Percentiles rank a stretch among this genome's conserved stretches.
Conservation (phyloP, 1,140 invertebrate genomes). For the Caenorhabditis remanei region DNA sequence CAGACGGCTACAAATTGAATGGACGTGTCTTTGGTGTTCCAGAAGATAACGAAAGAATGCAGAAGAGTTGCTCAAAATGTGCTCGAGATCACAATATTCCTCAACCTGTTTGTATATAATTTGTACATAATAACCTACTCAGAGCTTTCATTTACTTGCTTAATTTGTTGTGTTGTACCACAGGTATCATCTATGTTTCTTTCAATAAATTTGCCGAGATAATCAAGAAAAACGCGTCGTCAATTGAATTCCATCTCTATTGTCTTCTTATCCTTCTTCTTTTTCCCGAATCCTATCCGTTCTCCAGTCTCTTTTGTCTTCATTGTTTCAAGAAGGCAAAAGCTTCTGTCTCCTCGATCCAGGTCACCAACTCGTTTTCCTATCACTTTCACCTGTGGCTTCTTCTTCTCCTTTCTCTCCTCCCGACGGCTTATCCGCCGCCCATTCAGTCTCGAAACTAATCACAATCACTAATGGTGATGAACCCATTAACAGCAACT, state of each 20-base stretch:
- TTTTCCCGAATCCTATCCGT: slow-evolving; percentile 13
- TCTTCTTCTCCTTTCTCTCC: neutral
- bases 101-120: slow-evolving; percentile 24
- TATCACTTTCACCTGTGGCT: slow-evolving; percentile 53
- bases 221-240: slow-evolving; percentile 43
- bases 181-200: slow-evolving; percentile 20
- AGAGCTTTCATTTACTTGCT: neutral
- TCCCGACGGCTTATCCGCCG: slow-evolving; percentile 9
- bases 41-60: neutral
- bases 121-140: neutral
- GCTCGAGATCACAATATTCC: slow-evolving; percentile 4
- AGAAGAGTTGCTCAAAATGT: slow-evolving; percentile 30
- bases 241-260: slow-evolving; percentile 33
- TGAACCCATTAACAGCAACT: slow-evolving; percentile 55
- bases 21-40: slow-evolving; percentile 65
- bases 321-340: slow-evolving; percentile 47
- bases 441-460: slow-evolving; percentile 50
- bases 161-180: slow-evolving; percentile 21
- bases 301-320: slow-evolving; percentile 31
- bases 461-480: slow-evolving; percentile 47
- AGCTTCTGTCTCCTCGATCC: slow-evolving; percentile 23
- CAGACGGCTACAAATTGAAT: slow-evolving; percentile 78
- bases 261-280: slow-evolving; percentile 3
- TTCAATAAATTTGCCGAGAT: slow-evolving; percentile 40
- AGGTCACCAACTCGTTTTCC: slow-evolving; percentile 54